Percentiles rank a stretch among this genome's conserved stretches.
phyloP scores from a whole-genome alignment of 2,888 invertebrate species.

The Abrostola triplasia region DNA sequence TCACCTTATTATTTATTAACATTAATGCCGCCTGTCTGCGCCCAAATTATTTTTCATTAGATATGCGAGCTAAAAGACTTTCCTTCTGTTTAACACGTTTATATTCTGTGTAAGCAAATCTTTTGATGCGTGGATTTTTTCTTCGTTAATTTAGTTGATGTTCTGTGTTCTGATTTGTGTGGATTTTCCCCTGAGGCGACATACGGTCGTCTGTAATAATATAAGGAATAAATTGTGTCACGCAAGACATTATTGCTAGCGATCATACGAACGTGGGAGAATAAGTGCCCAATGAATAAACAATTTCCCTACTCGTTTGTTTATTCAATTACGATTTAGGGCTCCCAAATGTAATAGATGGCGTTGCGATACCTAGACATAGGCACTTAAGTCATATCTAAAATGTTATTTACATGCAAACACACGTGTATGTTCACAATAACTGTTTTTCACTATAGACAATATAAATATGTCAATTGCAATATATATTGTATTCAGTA shows the following conservation, averaged over 20 bases:
- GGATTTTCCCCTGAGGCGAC: conserved; percentile 29
- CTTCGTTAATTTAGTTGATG: conserved; percentile 62
- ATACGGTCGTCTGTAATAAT: conserved; percentile 33
- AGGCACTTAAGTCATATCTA: not conserved
- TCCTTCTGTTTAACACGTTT: conserved; percentile 66
- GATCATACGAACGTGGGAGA: conserved; percentile 26
- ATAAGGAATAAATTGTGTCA: conserved; percentile 29
- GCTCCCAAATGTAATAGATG: too few relatives aligned
- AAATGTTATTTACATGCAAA: too few relatives aligned
- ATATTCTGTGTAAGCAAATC: conserved; percentile 73
- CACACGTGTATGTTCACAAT: too few relatives aligned
- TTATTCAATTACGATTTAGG: conserved; percentile 1
- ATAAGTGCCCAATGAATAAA: conserved; percentile 30
- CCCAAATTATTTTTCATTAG: conserved; percentile 82
- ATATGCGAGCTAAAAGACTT: conserved; percentile 66
- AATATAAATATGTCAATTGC: too few relatives aligned
- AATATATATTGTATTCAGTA: too few relatives aligned
- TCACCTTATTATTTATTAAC: conserved; percentile 84
- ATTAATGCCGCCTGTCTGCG: conserved; percentile 81
- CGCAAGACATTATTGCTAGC: conserved; percentile 25
- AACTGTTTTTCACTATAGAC: too few relatives aligned
- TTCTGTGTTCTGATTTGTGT: conserved; percentile 50
- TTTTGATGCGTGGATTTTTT: conserved; percentile 69
- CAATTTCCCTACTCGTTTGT: conserved; percentile 27
- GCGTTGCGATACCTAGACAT: not conserved